These are phyloP conservation scores for Tetragnatha montana DNA, from an alignment of 2,888 invertebrate species.

Conservation along the genomic window DNA sequence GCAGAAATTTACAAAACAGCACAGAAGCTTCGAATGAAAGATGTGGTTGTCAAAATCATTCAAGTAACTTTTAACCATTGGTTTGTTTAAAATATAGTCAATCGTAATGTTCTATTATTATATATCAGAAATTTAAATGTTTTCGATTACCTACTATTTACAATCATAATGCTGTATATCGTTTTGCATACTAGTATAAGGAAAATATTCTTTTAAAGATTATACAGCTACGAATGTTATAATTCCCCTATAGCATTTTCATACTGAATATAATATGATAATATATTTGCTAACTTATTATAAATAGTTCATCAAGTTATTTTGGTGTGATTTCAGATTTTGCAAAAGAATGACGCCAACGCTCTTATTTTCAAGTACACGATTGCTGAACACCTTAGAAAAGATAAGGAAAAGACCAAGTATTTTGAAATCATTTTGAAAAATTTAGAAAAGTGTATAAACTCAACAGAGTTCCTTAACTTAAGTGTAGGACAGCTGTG, in stretches of 20 bases:
- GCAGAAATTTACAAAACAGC: constrained; percentile 27
- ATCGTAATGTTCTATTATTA: too few relatives aligned
- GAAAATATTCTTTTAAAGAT: too few relatives aligned
- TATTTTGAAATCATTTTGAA: constrained; percentile 6
- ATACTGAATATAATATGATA: too few relatives aligned
- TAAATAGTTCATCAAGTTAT: too few relatives aligned
- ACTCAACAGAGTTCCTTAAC: constrained; percentile 25
- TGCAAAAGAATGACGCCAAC: neutral
- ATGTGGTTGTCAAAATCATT: constrained; percentile 16
- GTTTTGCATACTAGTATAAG: too few relatives aligned
- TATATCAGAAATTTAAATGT: too few relatives aligned
- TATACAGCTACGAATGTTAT: too few relatives aligned
- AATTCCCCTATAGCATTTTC: too few relatives aligned
- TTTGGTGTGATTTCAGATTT: constrained; percentile 3
- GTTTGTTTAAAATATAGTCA: neutral
- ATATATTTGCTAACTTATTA: too few relatives aligned
- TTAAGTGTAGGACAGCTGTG: constrained; percentile 35
- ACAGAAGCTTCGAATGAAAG: constrained; percentile 40
- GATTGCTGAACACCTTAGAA: neutral
- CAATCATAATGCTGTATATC: too few relatives aligned
- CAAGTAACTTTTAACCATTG: constrained; percentile 8
- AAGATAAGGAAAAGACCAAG: neutral
- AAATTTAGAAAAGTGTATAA: constrained; percentile 19
- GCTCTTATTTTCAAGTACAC: constrained; percentile 42
- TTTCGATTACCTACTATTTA: too few relatives aligned